Percentiles rank a stretch among this genome's conserved stretches.
phyloP scores from a whole-genome alignment of 2,113 vertebrate species.

The Muscicapa adusta region DNA sequence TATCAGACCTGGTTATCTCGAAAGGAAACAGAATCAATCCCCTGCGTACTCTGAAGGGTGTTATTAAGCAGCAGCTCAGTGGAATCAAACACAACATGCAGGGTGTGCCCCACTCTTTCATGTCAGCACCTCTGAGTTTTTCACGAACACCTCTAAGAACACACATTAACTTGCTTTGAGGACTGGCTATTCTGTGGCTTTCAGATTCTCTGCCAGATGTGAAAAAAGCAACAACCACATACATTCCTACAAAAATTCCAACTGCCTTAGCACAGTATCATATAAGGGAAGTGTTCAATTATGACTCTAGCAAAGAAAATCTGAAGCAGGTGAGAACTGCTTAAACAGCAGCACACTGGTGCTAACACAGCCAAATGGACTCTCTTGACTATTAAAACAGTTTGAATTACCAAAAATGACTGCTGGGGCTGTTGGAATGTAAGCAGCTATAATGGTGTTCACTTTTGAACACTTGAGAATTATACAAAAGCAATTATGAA shows the following conservation, averaged over 20 bases:
- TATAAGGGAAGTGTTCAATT: background rate
- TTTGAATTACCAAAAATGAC: background rate
- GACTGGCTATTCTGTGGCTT: background rate
- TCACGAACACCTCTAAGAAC: background rate
- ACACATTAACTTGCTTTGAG: background rate
- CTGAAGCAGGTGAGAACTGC: background rate
- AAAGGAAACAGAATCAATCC: background rate
- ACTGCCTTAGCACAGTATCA: background rate
- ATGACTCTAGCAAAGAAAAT: background rate
- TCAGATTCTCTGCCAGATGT: background rate
- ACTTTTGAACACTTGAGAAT: background rate
- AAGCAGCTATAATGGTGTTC: background rate
- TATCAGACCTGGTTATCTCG: background rate
- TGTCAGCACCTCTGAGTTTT: background rate
- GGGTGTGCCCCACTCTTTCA: background rate
- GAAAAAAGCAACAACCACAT: background rate
- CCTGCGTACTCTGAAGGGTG: fast-evolving
- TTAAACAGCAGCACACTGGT: background rate
- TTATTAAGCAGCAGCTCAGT: background rate
- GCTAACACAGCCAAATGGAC: background rate
- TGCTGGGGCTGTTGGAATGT: background rate
- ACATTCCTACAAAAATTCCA: background rate
- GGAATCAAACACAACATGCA: background rate
- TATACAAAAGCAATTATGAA: background rate
- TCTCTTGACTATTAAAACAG: background rate